Conservation (phyloP, 2,888 invertebrate genomes). For the Calliphora vomitoria region DNA sequence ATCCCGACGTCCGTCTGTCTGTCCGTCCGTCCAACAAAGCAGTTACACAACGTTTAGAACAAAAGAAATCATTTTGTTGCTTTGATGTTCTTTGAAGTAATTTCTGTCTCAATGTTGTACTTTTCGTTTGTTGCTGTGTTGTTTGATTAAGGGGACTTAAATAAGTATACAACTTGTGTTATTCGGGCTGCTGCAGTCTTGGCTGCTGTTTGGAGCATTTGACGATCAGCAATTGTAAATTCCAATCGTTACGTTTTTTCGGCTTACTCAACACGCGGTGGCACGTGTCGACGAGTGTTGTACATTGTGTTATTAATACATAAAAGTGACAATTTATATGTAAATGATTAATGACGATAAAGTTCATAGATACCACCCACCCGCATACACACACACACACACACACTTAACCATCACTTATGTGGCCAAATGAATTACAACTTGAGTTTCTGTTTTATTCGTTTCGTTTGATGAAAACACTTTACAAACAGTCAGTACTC, state of each 20-base stretch:
- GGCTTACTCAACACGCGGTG: slow-evolving; percentile 45
- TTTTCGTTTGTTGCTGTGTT: slow-evolving; percentile 16
- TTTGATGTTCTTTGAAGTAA: slow-evolving; percentile 69
- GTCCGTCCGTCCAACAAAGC: slow-evolving; percentile 2
- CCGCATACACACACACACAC: slow-evolving; percentile 9
- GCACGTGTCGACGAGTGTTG: slow-evolving; percentile 66
- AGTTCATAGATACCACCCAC: slow-evolving; percentile 42
- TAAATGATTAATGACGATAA: slow-evolving; percentile 64
- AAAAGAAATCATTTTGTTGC: slow-evolving; percentile 44
- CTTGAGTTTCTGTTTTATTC: slow-evolving; percentile 25
- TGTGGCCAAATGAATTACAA: slow-evolving; percentile 54
- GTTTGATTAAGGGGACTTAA: slow-evolving; percentile 37
- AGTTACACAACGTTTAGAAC: slow-evolving; percentile 17
- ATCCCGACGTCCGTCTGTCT: neutral
- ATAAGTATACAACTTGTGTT: slow-evolving; percentile 22
- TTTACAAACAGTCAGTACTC: slow-evolving; percentile 18
- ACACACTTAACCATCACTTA: neutral
- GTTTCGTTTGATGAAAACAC: slow-evolving; percentile 42
- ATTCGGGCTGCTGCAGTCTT: neutral
- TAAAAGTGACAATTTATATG: slow-evolving; percentile 71
- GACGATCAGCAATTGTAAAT: slow-evolving; percentile 60
- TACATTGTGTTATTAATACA: slow-evolving; percentile 65
- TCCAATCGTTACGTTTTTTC: slow-evolving; percentile 44
- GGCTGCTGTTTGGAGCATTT: slow-evolving; percentile 50
- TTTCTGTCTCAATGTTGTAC: slow-evolving; percentile 45